Base-by-base conservation (phyloP, 2,113 vertebrate species). In the Catharus fuscescens region DNA sequence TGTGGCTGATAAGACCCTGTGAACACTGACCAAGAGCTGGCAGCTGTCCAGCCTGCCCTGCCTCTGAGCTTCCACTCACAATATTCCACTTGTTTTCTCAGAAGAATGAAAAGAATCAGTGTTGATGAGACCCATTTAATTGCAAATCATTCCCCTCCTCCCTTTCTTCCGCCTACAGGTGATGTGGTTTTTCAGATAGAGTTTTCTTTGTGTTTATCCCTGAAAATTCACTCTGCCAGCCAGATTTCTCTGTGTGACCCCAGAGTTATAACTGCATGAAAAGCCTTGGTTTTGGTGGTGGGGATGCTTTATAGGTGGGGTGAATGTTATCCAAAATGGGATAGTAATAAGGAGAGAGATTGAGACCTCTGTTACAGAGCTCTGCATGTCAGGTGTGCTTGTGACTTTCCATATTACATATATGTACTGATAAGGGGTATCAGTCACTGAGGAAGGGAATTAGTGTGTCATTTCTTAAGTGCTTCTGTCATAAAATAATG, bases 71-170 rank as follows among this genome's bases (percentile, higher is more conserved):
- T n/a, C 47, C 36, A 34, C 53, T 92, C 52, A 90, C 85, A 96
- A 9, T 93, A 86, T 95, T 66, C 80, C 59, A 21, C 82, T 93
- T 96, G 93, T 94, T 96, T 88, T 59, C 88, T 66, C 47, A 6
- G 64, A 56, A 67, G 79, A 88, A 78, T 74, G 71, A 80, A 74
- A 80, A 77, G 92, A 90, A 56, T n/a, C 25, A 71, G 85, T 81
- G 72, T 77, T 36, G 60, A 42, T 64, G 67, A 84, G 74, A 52
- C 16, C 71, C 64, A 88, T 94, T 96, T 90, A 94, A 77, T 67
- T 96, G 93, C 72, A 86, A 86, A 90, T 94, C 36, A 64, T 71
- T 54, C 10, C 40, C 71, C 45, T 34, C 13, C 19, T 18, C 48
- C 56, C 28, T 38, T 86, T 66, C 47, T 81, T 91, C 84, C 1